Base-by-base conservation (phyloP, 2,113 vertebrate species). In the Hyla sarda region DNA sequence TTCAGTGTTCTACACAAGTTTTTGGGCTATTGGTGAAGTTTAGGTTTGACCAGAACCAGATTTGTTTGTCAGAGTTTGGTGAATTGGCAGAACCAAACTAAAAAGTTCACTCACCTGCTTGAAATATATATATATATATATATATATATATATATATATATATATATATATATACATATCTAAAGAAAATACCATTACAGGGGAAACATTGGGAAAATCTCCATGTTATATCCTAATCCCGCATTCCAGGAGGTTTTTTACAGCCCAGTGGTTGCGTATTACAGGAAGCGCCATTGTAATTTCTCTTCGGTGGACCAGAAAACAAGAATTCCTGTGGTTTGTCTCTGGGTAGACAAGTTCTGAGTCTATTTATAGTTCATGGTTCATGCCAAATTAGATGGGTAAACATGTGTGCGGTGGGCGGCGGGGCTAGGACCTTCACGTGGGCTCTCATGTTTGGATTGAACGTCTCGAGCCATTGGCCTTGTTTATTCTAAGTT, bases 311-410 rank as follows among this genome's bases (percentile, higher is more conserved):
- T 54, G 82, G 21, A 11, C 69, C 47, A 25, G 50, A 8, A 83
- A 73, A 73, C 50, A 71, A 56, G 28, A 52, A 83, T 83, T 83
- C 82, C 82, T 83, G 82, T 83, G 82, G 82, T 58, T 74, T 83
- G 41, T 54, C 69, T n/a, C 48, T n/a, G 62, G 81, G 45, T 71
- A 71, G 65, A 82, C 81, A 72, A 37, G 62, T 19, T 37, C 30
- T 21, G 1, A 2, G 12, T 19, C 69, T 74, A 74, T 83, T 58
- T 83, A 73, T 83, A 56, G 82, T 28, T 23, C 16, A 48, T 45
- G 82, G 82, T 58, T 47, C 32, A 58, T 45, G 69, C 82, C 50
- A 83, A 73, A 58, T 83, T 56, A 83, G 30, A 58, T 56, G 67
- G 82, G 52, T 74, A 56, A 74, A 52, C 69, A 54, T 47, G 50